Conservation (phyloP, 2,113 vertebrate species). For the Seriola rivoliana region DNA sequence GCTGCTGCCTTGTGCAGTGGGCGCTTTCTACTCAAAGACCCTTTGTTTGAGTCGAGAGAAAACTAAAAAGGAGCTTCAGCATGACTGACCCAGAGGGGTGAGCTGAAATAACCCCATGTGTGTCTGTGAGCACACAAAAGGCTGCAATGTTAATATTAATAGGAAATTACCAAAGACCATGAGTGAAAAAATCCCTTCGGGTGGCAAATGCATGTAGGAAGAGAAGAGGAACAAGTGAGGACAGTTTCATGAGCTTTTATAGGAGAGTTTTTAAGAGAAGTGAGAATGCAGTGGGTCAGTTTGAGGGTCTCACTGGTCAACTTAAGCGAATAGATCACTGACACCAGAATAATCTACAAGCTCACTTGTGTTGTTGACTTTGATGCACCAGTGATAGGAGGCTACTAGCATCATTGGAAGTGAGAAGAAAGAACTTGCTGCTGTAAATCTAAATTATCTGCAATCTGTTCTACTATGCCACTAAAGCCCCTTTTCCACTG, state of each 20-base stretch:
- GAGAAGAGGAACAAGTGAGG: conserved; percentile 14
- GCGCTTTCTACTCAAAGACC: conserved; percentile 69
- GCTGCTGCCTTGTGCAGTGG: conserved; percentile 68
- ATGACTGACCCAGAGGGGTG: conserved; percentile 69
- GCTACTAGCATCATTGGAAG: not conserved
- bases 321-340: not conserved
- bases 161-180: conserved; percentile 3
- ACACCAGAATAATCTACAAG: conserved; percentile 9
- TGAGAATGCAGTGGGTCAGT: conserved; percentile 9
- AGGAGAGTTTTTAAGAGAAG: conserved; percentile 10
- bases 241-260: not conserved
- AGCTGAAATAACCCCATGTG: conserved; percentile 61
- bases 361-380: not conserved
- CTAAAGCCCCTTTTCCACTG: too few relatives aligned
- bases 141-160: conserved; percentile 46
- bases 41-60: conserved; percentile 69
- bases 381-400: not conserved
- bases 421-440: too few relatives aligned
- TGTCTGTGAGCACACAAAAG: conserved; percentile 50
- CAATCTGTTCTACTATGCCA: too few relatives aligned
- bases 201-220: not conserved
- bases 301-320: not conserved
- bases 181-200: conserved; percentile 9
- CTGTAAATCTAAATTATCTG: too few relatives aligned
- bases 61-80: conserved; percentile 67